phyloP scores from a whole-genome alignment of 2,113 vertebrate genomes.

The Circaetus cinerascens region DNA sequence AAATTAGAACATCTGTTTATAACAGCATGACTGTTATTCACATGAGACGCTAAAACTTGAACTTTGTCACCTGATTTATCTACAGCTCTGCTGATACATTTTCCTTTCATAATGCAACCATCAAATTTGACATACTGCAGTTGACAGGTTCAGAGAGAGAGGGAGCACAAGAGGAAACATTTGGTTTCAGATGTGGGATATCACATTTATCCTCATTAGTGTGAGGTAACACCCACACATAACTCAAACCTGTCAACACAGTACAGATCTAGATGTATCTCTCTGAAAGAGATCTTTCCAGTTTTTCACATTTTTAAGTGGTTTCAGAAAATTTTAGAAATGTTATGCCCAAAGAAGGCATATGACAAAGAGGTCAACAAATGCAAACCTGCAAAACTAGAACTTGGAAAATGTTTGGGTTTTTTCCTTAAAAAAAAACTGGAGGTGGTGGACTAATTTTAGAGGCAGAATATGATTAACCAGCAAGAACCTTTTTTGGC shows the following conservation, averaged over 20 bases:
- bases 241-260: constrained; percentile 10
- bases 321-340: neutral
- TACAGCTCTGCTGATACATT: neutral
- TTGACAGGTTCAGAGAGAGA: neutral
- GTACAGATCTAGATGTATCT: neutral
- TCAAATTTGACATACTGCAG: neutral
- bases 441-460: neutral
- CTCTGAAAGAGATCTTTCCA: neutral
- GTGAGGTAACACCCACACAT: constrained; percentile 4
- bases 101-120: neutral
- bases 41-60: neutral
- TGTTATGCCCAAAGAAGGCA: neutral
- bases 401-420: neutral
- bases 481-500: neutral
- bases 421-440: neutral
- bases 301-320: neutral
- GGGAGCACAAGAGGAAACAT: constrained; percentile 11
- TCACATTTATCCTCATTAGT: constrained; percentile 48
- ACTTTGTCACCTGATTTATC: neutral
- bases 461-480: neutral
- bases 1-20: neutral
- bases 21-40: neutral
- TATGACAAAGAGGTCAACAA: neutral
- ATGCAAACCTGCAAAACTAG: neutral
- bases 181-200: neutral